A percentile compares a stretch with the other conserved stretches of the same genome.
These are phyloP conservation scores for Dasypolia templi DNA, from an alignment of 2,888 invertebrate species.

Conservation along the genomic window DNA sequence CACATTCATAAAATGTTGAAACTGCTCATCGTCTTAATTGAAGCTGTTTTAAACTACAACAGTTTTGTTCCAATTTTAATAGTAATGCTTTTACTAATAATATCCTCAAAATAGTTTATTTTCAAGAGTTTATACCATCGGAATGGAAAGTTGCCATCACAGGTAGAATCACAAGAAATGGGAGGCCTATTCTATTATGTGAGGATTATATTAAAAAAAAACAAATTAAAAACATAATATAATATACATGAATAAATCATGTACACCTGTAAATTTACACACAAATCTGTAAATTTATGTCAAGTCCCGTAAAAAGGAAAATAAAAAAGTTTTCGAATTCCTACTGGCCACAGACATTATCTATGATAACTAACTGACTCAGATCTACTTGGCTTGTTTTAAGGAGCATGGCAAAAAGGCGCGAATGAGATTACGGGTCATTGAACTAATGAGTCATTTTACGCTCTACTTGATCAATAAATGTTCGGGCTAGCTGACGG, in stretches of 20 bases:
- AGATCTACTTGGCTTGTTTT: constrained; percentile 37
- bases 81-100: no score
- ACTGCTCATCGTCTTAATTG: constrained; percentile 27
- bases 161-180: no score
- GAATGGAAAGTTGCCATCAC: no score
- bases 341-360: constrained; percentile 22
- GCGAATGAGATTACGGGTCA: constrained; percentile 76
- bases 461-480: constrained; percentile 81
- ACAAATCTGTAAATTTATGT: not conserved
- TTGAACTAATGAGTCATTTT: constrained; percentile 84
- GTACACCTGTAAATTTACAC: no score
- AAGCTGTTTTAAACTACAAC: constrained; percentile 21
- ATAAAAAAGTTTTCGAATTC: constrained; percentile 9
- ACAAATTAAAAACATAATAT: no score
- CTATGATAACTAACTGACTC: constrained; percentile 45
- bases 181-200: no score
- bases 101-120: not conserved
- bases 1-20: constrained; percentile 29
- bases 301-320: not conserved
- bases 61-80: not conserved
- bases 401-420: constrained; percentile 58
- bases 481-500: constrained; percentile 52
- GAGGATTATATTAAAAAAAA: no score
- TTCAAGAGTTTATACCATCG: not conserved
- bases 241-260: no score